phyloP scores from a whole-genome alignment of 2,113 vertebrate species.

The human region DNA sequence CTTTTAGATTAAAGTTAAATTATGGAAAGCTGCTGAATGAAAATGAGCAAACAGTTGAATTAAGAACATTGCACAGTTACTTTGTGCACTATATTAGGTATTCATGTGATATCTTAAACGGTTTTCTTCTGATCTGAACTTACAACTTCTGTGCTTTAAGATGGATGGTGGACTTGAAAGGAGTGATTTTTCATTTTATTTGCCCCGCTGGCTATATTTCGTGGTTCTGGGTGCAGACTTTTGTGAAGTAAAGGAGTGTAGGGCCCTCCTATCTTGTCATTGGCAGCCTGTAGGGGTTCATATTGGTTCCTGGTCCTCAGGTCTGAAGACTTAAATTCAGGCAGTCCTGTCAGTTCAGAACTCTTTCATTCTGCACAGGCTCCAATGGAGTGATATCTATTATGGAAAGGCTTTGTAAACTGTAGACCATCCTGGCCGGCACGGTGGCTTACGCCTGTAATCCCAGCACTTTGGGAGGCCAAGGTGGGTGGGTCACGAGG shows the following conservation, averaged over 20 bases:
- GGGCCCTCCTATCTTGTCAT: background rate
- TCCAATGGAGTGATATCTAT: background rate
- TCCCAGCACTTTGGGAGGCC: too few relatives aligned
- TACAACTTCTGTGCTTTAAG: background rate
- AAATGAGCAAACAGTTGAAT: background rate
- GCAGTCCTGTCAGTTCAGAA: background rate
- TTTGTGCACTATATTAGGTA: background rate
- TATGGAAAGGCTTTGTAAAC: background rate
- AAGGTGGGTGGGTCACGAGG: too few relatives aligned
- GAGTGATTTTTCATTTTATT: background rate
- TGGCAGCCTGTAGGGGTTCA: background rate
- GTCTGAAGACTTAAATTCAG: background rate
- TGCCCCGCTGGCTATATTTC: background rate
- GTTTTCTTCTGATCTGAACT: background rate
- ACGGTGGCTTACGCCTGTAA: too few relatives aligned
- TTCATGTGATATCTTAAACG: background rate
- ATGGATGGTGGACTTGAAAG: background rate
- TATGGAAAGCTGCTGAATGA: slow-evolving; percentile 3
- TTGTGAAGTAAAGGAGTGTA: background rate
- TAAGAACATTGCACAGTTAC: background rate
- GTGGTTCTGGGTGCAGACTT: background rate
- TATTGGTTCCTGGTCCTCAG: background rate
- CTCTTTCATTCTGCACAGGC: background rate
- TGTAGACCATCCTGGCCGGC: too few relatives aligned
- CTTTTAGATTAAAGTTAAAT: slow-evolving; percentile 21